Base-by-base conservation (phyloP, 2,888 invertebrate genomes). In the Cylloceria caligata region DNA sequence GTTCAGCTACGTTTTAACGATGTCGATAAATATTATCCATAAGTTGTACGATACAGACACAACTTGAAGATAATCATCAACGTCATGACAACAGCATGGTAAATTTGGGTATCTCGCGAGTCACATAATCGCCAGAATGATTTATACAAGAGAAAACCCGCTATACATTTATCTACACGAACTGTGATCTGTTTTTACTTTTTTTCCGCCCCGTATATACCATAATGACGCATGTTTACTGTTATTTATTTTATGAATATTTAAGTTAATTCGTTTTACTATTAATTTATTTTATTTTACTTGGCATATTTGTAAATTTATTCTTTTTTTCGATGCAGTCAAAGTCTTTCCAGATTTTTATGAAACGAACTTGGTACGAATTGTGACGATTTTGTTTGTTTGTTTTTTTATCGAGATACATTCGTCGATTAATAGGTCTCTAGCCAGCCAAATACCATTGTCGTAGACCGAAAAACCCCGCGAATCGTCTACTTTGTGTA, bases 161-260 rank as follows among this genome's bases (percentile, higher is more conserved):
- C 75, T 57, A 16, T 79, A 82, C 64, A 82, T 79, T 82, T 82
- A 82, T 82, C 82, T 79, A 82, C 69, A 67, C 75, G 72, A 72
- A 74, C 82, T 82, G 82, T 82, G 82, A 82, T 82, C 79, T 75
- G 82, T 82, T 79, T 82, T 82, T 82, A 79, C 71, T 82, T 75
- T 82, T 69, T 62, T 55, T 55, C 27, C 27, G 6, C 11, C 65
- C 52, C 39, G 30, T 76, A 72, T 60, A 72, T 81, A 64, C 45
- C 57, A 52, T 71, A 78, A 62, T 49, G 13, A 67, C 57, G 68
- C 64, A 30, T 57, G 42, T 69, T 64, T 67, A 62, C 45, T 71
- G 62, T 65, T 78, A 74, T 78, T 76, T 75, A 75, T 80, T 80
- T 57, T 45, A 73, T 74, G 68, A 55, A 74, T 64, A 64, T 64